Conservation (phyloP, 1,140 invertebrate species). For the Antheraea pernyi region DNA sequence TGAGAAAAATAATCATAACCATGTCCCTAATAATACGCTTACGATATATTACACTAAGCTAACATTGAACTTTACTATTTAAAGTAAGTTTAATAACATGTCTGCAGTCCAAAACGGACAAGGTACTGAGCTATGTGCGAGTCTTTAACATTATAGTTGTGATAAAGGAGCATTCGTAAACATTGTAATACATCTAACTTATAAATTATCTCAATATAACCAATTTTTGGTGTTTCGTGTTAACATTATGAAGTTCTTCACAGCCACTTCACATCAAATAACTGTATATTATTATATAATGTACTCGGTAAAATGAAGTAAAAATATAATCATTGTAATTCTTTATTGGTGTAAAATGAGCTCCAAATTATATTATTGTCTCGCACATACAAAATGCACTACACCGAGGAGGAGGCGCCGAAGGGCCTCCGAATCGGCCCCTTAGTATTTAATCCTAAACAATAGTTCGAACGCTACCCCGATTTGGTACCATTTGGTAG, state of each 20-base stretch:
- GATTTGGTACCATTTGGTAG: no score
- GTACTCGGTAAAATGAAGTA: slow-evolving; percentile 31
- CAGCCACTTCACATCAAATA: slow-evolving; percentile 63
- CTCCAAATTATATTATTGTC: slow-evolving; percentile 68
- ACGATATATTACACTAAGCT: slow-evolving; percentile 73
- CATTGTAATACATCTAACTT: slow-evolving; percentile 50
- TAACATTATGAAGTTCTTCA: slow-evolving; percentile 61
- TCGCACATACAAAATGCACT: slow-evolving; percentile 66
- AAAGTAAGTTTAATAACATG: slow-evolving; percentile 58
- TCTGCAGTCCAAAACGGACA: slow-evolving; percentile 62
- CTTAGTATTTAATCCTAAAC: not conserved
- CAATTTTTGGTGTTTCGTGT: slow-evolving; percentile 58
- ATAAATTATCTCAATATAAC: slow-evolving; percentile 56
- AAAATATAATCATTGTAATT: slow-evolving; percentile 27
- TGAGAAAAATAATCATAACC: slow-evolving; percentile 49
- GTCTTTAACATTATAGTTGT: slow-evolving; percentile 36
- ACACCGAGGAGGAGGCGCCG: slow-evolving; percentile 23
- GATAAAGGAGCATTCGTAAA: slow-evolving; percentile 52
- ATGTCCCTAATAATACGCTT: slow-evolving; percentile 64
- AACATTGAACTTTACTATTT: slow-evolving; percentile 69
- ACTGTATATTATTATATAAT: slow-evolving; percentile 29
- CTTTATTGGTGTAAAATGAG: slow-evolving; percentile 33
- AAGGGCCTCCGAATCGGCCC: not conserved
- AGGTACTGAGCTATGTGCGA: slow-evolving; percentile 71
- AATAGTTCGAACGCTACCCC: not conserved